Base-by-base conservation (phyloP, 1,140 invertebrate species). In the Pseudoatta argentina region DNA sequence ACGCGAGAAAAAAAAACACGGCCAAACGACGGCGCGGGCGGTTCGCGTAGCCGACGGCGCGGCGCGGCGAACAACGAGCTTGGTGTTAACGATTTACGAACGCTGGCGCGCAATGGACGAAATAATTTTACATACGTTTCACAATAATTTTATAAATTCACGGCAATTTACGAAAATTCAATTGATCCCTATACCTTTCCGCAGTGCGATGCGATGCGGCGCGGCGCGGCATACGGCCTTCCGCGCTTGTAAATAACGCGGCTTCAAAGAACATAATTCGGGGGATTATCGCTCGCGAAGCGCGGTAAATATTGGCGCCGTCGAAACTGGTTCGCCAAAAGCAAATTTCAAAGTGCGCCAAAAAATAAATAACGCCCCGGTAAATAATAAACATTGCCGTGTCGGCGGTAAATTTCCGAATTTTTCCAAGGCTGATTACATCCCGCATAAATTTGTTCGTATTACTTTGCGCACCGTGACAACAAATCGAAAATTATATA, bases 241-340 rank as follows among this genome's bases (percentile, higher is more conserved):
- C 78, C 78, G 81, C 73, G 85, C 81, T 66, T 85, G 83, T 89
- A 90, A 89, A 90, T 81, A 79, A 66, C 61, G 82, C 82, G 88
- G 89, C 86, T 88, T 90, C 88, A 90, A 91, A 90, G 89, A 91
- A 91, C 90, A 91, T 91, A 90, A 90, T 91, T 91, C 89, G 88
- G 81, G 85, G 90, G 89, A 91, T 91, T 91, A 91, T 91, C 88
- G 88, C 64, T 59, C 85, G 82, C 88, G 87, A 90, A 86, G 77
- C 86, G 89, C 51, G 73, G 82, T 81, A 91, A 91, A 91, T 91
- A 91, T 91, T 91, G 87, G 83, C 87, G 67, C 57, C 89, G 87
- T 91, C 89, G 89, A 87, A 86, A 88, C 89, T 86, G 89, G 87
- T 81, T 85, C 77, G 87, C 89, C 89, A 78, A 91, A 88, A 91